These are phyloP conservation scores for Mycteria americana DNA, from an alignment of 2,797 vertebrate species.

Conservation along the genomic window DNA sequence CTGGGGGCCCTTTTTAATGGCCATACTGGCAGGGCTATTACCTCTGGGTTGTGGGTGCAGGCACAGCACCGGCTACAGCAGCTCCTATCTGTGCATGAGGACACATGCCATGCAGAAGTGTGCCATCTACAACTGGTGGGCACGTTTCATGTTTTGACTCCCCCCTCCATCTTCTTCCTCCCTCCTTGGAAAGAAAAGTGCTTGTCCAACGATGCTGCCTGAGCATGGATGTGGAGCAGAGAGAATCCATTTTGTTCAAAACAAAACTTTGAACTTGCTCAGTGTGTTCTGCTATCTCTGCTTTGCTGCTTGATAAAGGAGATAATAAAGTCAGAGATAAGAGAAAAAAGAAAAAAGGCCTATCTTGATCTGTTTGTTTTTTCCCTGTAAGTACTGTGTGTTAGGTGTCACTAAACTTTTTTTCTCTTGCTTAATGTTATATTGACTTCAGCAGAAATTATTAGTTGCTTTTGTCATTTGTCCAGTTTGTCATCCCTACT, in stretches of 20 bases:
- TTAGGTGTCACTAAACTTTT: background rate
- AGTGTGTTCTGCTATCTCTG: background rate
- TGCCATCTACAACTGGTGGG: background rate
- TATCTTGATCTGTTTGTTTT: background rate
- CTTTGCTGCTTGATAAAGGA: background rate
- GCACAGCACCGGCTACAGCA: background rate
- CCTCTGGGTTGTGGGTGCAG: background rate
- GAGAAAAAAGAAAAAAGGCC: background rate
- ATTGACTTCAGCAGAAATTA: background rate
- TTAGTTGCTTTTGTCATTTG: background rate
- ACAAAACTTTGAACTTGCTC: background rate
- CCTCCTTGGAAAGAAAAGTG: background rate
- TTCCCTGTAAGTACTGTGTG: background rate
- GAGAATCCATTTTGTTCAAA: background rate
- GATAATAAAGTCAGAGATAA: constrained; percentile 36
- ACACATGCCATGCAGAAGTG: background rate
- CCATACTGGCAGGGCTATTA: background rate
- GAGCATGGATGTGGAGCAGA: background rate
- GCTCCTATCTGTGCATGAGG: background rate
- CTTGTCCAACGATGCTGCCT: background rate
- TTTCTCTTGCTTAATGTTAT: background rate
- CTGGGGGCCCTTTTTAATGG: background rate
- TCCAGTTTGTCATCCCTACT: background rate
- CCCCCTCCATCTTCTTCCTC: background rate
- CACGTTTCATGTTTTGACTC: background rate